Evolutionary conservation across 2,797 vertebrate species (phyloP).

Genomic region (Chaetophractus vellerosus): DNA sequence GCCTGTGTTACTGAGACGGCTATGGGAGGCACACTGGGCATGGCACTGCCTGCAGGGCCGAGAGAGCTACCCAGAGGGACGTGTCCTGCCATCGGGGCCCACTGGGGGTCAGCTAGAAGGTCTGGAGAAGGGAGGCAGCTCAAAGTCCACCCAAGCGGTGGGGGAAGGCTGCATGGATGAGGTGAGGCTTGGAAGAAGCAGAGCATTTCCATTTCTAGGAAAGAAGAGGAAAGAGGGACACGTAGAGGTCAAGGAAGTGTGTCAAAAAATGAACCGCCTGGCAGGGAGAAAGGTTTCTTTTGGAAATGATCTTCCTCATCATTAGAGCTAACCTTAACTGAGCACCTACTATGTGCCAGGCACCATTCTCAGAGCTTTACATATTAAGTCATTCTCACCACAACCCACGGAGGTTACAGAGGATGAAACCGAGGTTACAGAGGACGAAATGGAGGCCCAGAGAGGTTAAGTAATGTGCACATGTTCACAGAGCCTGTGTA

Average conservation of each 20-base stretch:
- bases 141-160: background rate
- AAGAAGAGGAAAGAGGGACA: background rate
- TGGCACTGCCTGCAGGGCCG: too few relatives aligned
- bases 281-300: background rate
- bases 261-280: background rate
- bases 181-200: background rate
- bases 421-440: background rate
- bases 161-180: background rate
- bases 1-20: background rate
- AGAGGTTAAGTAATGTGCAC: background rate
- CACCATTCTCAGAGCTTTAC: background rate
- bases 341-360: background rate
- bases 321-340: background rate
- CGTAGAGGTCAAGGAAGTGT: accelerated
- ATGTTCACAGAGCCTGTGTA: background rate
- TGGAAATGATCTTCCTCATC: background rate
- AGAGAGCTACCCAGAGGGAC: too few relatives aligned
- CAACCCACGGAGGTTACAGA: background rate
- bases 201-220: background rate
- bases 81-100: too few relatives aligned
- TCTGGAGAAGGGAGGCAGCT: background rate
- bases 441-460: background rate
- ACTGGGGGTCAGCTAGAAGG: accelerated
- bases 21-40: background rate
- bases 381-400: background rate